Conservation (phyloP, 2,797 vertebrate genomes). For the Oryzias sinensis region DNA sequence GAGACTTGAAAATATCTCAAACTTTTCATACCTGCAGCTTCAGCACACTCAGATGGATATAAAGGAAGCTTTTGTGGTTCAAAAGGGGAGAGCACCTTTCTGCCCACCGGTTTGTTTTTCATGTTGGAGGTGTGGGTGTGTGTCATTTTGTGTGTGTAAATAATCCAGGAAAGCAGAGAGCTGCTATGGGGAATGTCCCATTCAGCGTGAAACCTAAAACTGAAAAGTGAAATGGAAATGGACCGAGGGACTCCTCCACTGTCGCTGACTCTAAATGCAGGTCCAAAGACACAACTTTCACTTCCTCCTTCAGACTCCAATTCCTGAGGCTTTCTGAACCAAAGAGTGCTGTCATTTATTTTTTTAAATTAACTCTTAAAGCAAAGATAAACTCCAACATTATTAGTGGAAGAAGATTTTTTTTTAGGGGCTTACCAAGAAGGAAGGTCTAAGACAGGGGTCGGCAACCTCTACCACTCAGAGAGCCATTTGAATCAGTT, state of each 20-base stretch:
- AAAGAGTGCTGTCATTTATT: too few relatives aligned
- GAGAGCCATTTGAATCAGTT: too few relatives aligned
- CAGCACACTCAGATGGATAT: neutral
- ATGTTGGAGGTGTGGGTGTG: conserved; percentile 19
- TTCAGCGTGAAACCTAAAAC: conserved; percentile 50
- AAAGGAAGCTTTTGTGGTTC: conserved; percentile 9
- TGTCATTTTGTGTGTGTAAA: conserved; percentile 3
- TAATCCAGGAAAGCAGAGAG: conserved; percentile 48
- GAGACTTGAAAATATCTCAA: neutral
- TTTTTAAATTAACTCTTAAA: too few relatives aligned
- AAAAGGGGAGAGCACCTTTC: conserved; percentile 53
- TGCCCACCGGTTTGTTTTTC: conserved; percentile 14
- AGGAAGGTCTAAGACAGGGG: too few relatives aligned
- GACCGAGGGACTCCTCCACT: conserved; percentile 10
- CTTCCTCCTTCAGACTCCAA: conserved; percentile 7
- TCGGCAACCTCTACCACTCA: too few relatives aligned
- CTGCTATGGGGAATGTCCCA: conserved; percentile 63
- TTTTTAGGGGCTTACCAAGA: too few relatives aligned
- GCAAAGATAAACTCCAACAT: too few relatives aligned
- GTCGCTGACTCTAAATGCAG: neutral
- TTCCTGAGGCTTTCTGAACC: too few relatives aligned
- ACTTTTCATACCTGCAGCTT: conserved; percentile 2
- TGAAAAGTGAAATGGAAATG: conserved; percentile 51
- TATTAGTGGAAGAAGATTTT: too few relatives aligned
- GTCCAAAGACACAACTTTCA: conserved; percentile 29